Base-by-base conservation (phyloP, 2,113 vertebrate species). In the Gadus macrocephalus region DNA sequence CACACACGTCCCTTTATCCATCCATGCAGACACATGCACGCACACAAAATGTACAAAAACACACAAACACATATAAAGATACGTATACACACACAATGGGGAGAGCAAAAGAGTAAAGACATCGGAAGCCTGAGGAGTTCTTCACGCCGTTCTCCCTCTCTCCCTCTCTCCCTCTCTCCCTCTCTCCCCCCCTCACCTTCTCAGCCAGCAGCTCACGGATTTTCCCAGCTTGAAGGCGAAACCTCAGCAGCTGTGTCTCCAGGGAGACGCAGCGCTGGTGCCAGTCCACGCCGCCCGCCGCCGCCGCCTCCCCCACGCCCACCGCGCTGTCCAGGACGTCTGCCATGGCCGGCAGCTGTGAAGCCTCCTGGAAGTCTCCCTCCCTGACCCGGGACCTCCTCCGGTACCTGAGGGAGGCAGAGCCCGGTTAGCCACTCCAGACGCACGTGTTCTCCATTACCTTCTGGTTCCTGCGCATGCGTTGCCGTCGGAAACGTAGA, bases 201-300 rank as follows among this genome's bases (percentile, higher is more conserved):
- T 96, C 94, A 60, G 92, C 93, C 83, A 96, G 88, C 72, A 95
- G 90, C 78, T 95, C 93, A 55, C 94, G 89, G 78, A 96, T 94
- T 85, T 94, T 96, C 77, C 93, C 91, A 17, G 95, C 94, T 84
- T 96, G 94, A 20, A 96, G 89, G 66, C 93, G 91, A 84, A 96
- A 96, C 85, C 92, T 92, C 85, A 94, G 93, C 83, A 96, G 93
- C 88, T 96, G 95, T 74, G 93, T 92, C 83, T 96, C 94, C 82
- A 96, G 77, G 0, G 85, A 83, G 4, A 94, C 74, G 77, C 94
- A 96, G 69, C 93, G 89, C 59, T 95, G 93, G 78, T 96, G 94
- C 95, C 94, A 96, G 74, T 95, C 92, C 81, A 91, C 87, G 65
- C 77, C 83, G 15, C 81, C 87, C 25, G 74, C 82, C 3, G 75